Conservation (phyloP, 2,797 vertebrate genomes). For the Ctenosaura bakeri region DNA sequence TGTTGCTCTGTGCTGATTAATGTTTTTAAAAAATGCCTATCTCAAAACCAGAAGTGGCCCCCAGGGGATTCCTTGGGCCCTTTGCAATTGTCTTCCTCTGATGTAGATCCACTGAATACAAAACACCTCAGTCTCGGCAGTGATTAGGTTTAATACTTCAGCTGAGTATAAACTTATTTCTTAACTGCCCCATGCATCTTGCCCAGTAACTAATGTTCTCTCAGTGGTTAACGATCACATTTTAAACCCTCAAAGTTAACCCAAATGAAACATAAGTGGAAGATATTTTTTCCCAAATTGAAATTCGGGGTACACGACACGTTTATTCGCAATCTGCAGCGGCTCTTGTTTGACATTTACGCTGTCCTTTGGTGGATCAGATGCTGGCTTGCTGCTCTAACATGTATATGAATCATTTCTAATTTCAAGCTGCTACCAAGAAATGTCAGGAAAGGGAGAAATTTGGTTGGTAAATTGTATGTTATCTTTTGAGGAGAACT, state of each 20-base stretch:
- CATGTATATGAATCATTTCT: constrained; percentile 29
- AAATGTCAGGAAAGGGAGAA: constrained; percentile 1
- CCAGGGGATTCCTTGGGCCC: no score
- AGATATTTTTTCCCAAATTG: constrained; percentile 29
- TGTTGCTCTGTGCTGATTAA: no score
- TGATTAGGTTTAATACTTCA: background rate
- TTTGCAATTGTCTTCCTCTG: no score
- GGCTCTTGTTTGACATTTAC: constrained; percentile 51
- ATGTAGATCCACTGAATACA: background rate
- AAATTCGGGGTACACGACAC: constrained; percentile 36
- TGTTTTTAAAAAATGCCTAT: no score
- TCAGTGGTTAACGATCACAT: background rate
- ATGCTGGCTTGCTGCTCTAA: background rate
- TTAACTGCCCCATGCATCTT: background rate
- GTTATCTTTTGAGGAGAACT: background rate
- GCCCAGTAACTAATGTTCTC: background rate
- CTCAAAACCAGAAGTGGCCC: no score
- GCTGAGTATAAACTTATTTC: background rate
- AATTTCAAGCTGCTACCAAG: constrained; percentile 26
- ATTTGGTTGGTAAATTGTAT: background rate
- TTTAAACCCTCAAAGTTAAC: background rate
- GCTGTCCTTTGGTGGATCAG: constrained; percentile 36
- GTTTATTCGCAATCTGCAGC: constrained; percentile 42
- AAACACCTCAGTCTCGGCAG: background rate
- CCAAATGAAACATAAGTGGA: background rate